Evolutionary conservation across 30 jellyfish, hydroid and myxozoan species (phyloP).

Genomic region (Mastigias papua): DNA sequence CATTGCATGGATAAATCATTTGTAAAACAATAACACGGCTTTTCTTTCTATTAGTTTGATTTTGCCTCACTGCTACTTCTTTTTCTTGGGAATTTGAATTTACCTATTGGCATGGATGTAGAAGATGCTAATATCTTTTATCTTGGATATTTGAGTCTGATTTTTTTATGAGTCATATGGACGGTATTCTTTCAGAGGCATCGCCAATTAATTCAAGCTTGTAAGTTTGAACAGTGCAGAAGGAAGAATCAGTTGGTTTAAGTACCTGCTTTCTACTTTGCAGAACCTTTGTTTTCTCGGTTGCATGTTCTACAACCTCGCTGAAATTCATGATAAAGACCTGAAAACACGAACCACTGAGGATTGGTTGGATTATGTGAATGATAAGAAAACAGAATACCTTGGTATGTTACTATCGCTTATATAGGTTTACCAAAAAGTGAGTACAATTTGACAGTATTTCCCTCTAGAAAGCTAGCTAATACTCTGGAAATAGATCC

Average conservation of each 20-base stretch:
- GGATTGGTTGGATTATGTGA: constrained; percentile 40
- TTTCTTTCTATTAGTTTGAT: too few relatives aligned
- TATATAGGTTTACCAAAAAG: neutral
- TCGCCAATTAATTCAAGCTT: too few relatives aligned
- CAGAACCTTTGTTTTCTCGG: constrained; percentile 45
- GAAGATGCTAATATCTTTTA: too few relatives aligned
- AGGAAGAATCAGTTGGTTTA: neutral
- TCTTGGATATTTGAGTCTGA: too few relatives aligned
- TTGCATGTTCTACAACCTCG: neutral
- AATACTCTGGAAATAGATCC: too few relatives aligned
- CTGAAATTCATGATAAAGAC: neutral
- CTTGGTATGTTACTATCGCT: constrained; percentile 1
- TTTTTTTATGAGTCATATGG: too few relatives aligned
- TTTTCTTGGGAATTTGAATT: neutral
- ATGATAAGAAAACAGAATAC: constrained; percentile 22
- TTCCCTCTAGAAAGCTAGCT: too few relatives aligned
- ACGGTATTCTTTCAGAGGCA: too few relatives aligned
- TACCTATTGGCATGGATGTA: neutral
- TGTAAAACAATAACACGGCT: too few relatives aligned
- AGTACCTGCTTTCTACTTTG: neutral
- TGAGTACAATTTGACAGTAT: neutral
- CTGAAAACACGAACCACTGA: neutral
- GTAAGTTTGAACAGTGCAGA: too few relatives aligned
- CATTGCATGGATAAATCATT: too few relatives aligned
- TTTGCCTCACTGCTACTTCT: neutral